These are phyloP conservation scores for Eulemur rufifrons DNA, from an alignment of 2,113 vertebrate genomes.

Conservation along the genomic window DNA sequence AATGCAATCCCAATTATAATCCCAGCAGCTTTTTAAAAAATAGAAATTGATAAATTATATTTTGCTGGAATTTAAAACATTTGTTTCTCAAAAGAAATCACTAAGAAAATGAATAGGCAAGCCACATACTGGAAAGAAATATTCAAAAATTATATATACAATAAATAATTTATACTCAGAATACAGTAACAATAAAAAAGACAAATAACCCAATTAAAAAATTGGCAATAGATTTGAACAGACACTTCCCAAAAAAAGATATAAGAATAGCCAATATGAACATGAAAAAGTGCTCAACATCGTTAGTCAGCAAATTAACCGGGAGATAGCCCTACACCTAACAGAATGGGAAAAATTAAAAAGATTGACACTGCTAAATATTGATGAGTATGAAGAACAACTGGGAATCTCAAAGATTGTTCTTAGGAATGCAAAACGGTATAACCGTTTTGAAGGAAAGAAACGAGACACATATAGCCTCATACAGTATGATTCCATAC, in stretches of 20 bases:
- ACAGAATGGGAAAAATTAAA: neutral
- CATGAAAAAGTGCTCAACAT: neutral
- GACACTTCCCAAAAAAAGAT: neutral
- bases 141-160: neutral
- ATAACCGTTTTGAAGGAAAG: neutral
- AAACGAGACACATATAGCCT: neutral
- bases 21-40: neutral
- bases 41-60: neutral
- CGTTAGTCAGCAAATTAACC: neutral
- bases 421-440: neutral
- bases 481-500: neutral
- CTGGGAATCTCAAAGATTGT: neutral
- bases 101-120: neutral
- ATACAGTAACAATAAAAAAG: neutral
- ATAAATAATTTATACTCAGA: neutral
- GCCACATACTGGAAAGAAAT: neutral
- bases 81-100: neutral
- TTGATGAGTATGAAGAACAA: neutral
- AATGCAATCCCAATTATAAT: neutral
- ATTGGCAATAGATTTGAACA: neutral
- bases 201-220: neutral
- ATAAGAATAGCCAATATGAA: neutral
- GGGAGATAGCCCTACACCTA: neutral
- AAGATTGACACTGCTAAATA: neutral
- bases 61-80: neutral